Percentiles rank a stretch among this genome's conserved stretches.
phyloP scores from a whole-genome alignment of 2,888 invertebrate species.

The Harpagoxenus sublaevis region DNA sequence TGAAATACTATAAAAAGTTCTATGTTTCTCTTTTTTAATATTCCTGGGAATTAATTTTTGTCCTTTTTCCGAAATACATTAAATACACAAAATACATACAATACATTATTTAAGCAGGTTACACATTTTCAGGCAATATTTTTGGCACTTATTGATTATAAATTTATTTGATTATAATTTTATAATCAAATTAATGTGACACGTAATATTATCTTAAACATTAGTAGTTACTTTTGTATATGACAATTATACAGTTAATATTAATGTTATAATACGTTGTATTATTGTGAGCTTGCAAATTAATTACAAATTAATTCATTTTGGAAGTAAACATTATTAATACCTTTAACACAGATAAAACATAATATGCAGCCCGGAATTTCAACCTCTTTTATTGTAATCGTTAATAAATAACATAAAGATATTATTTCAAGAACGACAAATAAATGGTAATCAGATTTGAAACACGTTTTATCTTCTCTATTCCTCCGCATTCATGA shows the following conservation, averaged over 20 bases:
- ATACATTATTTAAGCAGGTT: neutral
- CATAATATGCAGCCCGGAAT: neutral
- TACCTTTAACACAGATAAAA: neutral
- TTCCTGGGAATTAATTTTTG: neutral
- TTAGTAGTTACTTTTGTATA: neutral
- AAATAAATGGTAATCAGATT: neutral
- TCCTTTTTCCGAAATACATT: neutral
- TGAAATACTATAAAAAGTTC: neutral
- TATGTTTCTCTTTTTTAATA: neutral
- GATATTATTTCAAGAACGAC: neutral
- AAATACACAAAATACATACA: neutral
- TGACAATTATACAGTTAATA: neutral
- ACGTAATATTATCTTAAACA: neutral
- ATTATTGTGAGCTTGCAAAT: neutral
- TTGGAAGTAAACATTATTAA: neutral
- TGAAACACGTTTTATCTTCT: neutral
- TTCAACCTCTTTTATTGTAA: neutral
- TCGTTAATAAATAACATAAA: constrained; percentile 2
- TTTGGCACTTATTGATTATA: neutral
- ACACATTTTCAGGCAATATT: neutral
- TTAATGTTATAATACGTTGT: neutral
- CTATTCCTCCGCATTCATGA: neutral
- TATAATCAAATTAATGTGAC: neutral
- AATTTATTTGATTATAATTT: neutral
- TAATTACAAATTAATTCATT: constrained; percentile 5